Evolutionary conservation across 2,113 vertebrate genomes (phyloP), one percentile per base, ranked within the genome.

Genomic region (Sylvia atricapilla): DNA sequence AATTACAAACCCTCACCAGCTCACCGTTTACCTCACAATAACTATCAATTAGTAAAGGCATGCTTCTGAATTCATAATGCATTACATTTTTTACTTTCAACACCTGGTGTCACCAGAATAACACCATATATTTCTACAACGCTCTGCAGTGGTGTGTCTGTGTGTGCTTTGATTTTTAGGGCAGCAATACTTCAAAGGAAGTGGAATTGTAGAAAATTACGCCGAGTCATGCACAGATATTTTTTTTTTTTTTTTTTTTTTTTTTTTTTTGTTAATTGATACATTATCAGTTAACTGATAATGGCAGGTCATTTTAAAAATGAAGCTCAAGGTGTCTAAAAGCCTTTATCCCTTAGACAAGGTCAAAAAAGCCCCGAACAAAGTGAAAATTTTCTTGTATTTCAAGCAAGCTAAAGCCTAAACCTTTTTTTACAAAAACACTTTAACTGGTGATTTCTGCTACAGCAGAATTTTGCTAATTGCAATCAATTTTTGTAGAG

Each of bases 31-130:
- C 73, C 30, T 43, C 56, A 62, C 2, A 8, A 9, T 46, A 94
- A 90, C 75, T 69, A 84, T 37, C 58, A 83, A 81, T 70, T 92
- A 97, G 49, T 86, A 92, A 81, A 91, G 23, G 76, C 58, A 33
- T 88, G 73, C 69, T 92, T 92, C 66, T 79, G 91, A 94, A 90
- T 84, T 64, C 86, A 75, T 76, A 94, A 96, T 73, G 70, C 64
- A 89, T 84, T 91, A 95, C 95, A 94, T 93, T 94, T 93, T 97
- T 96, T 93, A 76, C 90, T 97, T 97, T 86, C 93, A 95, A 97
- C 91, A 96, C 93, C 97, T 97, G 97, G 94, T 97, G 97, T 97
- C 95, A 95, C 89, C 97, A 96, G 93, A 94, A 96, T 84, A 92
- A 97, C 90, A 15, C 80, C 3, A 28, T 63, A 63, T 69, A 89